These are phyloP conservation scores for Dermochelys coriacea DNA, from an alignment of 2,797 vertebrate species.

Conservation along the genomic window DNA sequence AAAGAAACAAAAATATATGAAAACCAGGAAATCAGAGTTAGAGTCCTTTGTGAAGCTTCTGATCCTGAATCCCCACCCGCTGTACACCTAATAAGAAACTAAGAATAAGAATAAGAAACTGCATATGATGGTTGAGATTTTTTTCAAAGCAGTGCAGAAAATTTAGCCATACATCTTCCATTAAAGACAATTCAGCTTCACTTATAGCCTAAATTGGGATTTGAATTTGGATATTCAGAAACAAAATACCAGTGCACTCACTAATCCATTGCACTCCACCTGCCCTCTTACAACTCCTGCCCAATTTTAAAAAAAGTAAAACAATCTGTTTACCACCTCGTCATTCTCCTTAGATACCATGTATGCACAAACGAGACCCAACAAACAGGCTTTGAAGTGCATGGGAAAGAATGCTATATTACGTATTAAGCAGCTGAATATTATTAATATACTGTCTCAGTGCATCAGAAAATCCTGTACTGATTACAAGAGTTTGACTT, in stretches of 20 bases:
- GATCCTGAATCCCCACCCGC: rapidly evolving
- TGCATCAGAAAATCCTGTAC: background rate
- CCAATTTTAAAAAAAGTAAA: background rate
- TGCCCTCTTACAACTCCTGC: background rate
- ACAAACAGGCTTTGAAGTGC: background rate
- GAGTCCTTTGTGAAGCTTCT: background rate
- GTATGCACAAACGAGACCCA: background rate
- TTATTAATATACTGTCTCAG: background rate
- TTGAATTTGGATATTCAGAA: background rate
- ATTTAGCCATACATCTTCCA: background rate
- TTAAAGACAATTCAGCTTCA: background rate
- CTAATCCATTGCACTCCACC: background rate
- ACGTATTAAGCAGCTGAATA: background rate
- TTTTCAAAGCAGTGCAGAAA: background rate
- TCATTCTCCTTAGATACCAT: background rate
- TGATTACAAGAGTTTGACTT: background rate
- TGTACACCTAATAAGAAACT: background rate
- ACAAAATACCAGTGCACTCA: background rate
- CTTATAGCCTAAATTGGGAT: background rate
- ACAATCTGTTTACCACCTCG: background rate
- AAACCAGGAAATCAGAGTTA: background rate
- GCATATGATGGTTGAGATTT: background rate
- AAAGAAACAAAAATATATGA: background rate
- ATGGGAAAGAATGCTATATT: rapidly evolving
- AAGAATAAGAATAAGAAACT: too few relatives aligned